Evolutionary conservation across 2,113 vertebrate genomes (phyloP).

Genomic region (Aptenodytes patagonicus): DNA sequence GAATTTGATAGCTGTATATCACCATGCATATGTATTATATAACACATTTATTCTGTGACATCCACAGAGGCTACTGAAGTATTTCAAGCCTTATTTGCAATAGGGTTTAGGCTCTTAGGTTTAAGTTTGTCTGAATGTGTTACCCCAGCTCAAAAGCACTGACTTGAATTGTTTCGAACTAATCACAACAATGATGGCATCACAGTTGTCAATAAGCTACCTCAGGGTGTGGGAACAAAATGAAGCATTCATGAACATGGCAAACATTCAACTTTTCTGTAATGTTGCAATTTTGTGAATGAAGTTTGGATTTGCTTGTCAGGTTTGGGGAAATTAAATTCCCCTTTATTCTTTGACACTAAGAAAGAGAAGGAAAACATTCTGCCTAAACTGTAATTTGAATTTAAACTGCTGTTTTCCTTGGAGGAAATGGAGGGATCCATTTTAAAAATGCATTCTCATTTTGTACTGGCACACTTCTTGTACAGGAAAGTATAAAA

Average conservation of each 20-base stretch:
- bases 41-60: not conserved
- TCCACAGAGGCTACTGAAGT: not conserved
- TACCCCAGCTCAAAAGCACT: constrained; percentile 41
- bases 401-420: not conserved
- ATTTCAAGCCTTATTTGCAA: not conserved
- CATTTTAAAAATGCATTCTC: not conserved
- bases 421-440: not conserved
- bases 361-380: not conserved
- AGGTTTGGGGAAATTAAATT: not conserved
- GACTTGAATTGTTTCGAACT: constrained; percentile 44
- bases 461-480: not conserved
- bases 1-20: not conserved
- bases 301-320: not conserved
- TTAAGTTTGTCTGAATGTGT: not conserved
- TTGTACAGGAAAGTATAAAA: not conserved
- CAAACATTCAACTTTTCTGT: not conserved
- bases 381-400: not conserved
- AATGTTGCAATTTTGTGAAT: not conserved
- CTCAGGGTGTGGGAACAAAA: not conserved
- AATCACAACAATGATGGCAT: constrained; percentile 13
- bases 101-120: not conserved
- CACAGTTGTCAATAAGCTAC: not conserved
- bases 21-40: not conserved
- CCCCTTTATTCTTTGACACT: not conserved
- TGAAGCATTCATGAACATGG: not conserved